Conservation (phyloP, 2,113 vertebrate genomes). For the Vimba vimba region DNA sequence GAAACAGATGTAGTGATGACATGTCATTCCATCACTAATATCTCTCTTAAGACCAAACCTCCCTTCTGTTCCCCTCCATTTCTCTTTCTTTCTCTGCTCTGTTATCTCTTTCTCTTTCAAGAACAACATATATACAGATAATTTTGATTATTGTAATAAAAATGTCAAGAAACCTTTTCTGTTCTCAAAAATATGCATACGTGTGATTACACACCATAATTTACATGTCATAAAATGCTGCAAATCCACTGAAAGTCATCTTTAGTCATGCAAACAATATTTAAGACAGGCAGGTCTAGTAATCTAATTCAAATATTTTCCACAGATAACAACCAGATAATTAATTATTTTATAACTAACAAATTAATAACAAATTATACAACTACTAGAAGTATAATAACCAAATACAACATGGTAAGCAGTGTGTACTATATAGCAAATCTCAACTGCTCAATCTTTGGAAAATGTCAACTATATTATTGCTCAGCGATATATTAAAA, state of each 20-base stretch:
- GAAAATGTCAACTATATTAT: not conserved
- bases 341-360: no score
- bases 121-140: not conserved
- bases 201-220: not conserved
- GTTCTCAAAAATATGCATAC: not conserved
- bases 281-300: not conserved
- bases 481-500: not conserved
- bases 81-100: conserved; percentile 30
- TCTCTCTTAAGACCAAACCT: conserved; percentile 29
- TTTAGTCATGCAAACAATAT: not conserved
- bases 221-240: not conserved
- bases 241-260: not conserved
- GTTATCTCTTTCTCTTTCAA: conserved; percentile 37
- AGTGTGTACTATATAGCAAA: not conserved
- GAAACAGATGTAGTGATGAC: conserved; percentile 63
- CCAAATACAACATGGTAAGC: no score
- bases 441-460: not conserved
- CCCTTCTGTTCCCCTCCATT: conserved; percentile 6
- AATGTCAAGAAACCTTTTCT: conserved; percentile 2
- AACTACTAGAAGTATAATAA: no score
- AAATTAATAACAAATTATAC: no score
- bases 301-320: no score
- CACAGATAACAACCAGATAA: no score
- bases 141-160: not conserved
- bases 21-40: conserved; percentile 61